phyloP scores from a whole-genome alignment of 1,140 invertebrate genomes.

The Diorhabda sublineata region DNA sequence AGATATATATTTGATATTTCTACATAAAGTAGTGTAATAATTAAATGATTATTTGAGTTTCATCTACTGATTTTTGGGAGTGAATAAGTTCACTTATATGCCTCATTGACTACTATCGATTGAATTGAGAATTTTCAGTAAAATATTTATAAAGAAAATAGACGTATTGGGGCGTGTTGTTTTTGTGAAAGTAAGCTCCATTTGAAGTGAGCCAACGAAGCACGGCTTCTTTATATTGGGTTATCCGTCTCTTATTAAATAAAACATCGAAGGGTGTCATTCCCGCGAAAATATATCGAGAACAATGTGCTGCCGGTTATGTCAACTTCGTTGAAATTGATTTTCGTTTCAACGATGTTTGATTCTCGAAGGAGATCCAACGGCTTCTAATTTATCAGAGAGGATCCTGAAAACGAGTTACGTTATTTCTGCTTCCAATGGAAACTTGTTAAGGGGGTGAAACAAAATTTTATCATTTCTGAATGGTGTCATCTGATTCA shows the following conservation, averaged over 20 bases:
- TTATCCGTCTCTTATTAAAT: constrained; percentile 14
- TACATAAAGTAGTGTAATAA: too few relatives aligned
- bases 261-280: constrained; percentile 11
- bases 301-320: constrained; percentile 11
- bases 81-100: too few relatives aligned
- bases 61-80: too few relatives aligned
- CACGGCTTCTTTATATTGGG: constrained; percentile 6
- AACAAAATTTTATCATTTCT: too few relatives aligned
- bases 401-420: not conserved
- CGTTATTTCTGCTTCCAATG: not conserved
- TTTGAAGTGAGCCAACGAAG: not conserved
- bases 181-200: constrained; percentile 6
- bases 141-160: constrained; percentile 13
- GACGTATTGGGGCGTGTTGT: constrained; percentile 2
- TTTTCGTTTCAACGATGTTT: not conserved
- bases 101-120: not conserved
- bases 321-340: constrained; percentile 9
- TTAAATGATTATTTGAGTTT: too few relatives aligned
- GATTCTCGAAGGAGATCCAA: not conserved
- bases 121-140: constrained; percentile 7
- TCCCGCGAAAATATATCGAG: constrained; percentile 10
- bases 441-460: too few relatives aligned
- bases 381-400: not conserved
- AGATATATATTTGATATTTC: too few relatives aligned
- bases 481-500: too few relatives aligned